Base-by-base conservation (phyloP, 2,113 vertebrate genomes). In the Oryctolagus cuniculus region DNA sequence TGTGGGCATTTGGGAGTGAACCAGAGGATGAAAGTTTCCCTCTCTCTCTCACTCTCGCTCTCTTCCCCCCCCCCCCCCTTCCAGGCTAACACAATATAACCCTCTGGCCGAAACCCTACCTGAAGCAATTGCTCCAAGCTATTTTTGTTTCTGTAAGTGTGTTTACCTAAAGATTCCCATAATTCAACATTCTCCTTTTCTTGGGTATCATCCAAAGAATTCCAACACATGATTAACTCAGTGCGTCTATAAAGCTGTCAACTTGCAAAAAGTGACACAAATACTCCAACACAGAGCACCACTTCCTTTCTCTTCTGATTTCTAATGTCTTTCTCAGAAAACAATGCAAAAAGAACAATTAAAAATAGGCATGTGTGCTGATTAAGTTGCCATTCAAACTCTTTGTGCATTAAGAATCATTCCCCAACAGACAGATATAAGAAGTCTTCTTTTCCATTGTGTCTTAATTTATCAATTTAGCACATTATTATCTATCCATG, bases 401-500 rank as follows among this genome's bases (percentile, higher is more conserved):
- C 11, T 53, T 64, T 73, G 87, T 83, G 31, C 67, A 87, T 36
- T 38, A 24, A 81, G 17, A 94, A 73, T 87, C 86, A 84, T 51
- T 90, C 12, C 91, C 79, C 11, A 21, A 77, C 17, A 89, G 34
- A 81, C 58, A 58, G 51, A 51, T 22, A 80, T 64, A 80, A 80
- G 27, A 85, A 70, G 16, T 74, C 31, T 93, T 92, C 29, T 89
- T 69, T 90, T 72, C 81, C 92, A 22, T 87, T 87, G 17, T 66
- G 53, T 61, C 63, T 92, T 83, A 75, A 85, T 74, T 92, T 36
- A 87, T 84, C 66, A 91, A 36, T 34, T 94, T 81, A 87, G 36
- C 67, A 74, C 31, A 75, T 82, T 89, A 93, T 70, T 83, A 69
- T 92, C 79, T 86, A n/a, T 36, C 67, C 21, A 64, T 5, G 13